These are phyloP conservation scores for Tholera decimalis DNA, from an alignment of 2,888 invertebrate species.

Conservation along the genomic window DNA sequence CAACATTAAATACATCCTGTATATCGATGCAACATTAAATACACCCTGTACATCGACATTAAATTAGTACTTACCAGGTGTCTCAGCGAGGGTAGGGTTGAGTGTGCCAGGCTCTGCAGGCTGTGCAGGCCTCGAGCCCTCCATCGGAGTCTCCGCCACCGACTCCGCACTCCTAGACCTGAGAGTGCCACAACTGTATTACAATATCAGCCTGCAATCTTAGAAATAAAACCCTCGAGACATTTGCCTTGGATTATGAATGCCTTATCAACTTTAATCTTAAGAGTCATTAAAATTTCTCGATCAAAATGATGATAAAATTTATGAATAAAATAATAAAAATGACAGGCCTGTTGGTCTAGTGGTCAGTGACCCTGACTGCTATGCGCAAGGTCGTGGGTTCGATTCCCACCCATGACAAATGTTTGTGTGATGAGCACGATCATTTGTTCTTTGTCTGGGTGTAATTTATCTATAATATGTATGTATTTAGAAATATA, in stretches of 20 bases:
- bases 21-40: no score
- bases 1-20: no score
- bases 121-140: slow-evolving; percentile 95
- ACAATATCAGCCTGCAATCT: background rate
- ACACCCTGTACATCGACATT: no score
- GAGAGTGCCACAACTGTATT: background rate
- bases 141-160: slow-evolving; percentile 93
- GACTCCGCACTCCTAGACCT: slow-evolving; percentile 90
- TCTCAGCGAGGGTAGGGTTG: slow-evolving; percentile 97
- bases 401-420: no score
- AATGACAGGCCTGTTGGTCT: no score
- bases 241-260: slow-evolving; percentile 16
- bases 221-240: background rate
- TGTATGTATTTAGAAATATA: no score
- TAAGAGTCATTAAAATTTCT: background rate
- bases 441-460: no score
- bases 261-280: slow-evolving; percentile 1
- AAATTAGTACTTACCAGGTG: slow-evolving; percentile 94
- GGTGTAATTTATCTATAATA: no score
- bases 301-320: background rate
- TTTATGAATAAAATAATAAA: no score
- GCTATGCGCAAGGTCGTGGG: no score
- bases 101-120: slow-evolving; percentile 98
- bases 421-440: no score
- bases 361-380: no score